A percentile compares a stretch with the other conserved stretches of the same genome.
These are phyloP conservation scores for Larimichthys crocea DNA, from an alignment of 2,113 vertebrate genomes.

Conservation along the genomic window DNA sequence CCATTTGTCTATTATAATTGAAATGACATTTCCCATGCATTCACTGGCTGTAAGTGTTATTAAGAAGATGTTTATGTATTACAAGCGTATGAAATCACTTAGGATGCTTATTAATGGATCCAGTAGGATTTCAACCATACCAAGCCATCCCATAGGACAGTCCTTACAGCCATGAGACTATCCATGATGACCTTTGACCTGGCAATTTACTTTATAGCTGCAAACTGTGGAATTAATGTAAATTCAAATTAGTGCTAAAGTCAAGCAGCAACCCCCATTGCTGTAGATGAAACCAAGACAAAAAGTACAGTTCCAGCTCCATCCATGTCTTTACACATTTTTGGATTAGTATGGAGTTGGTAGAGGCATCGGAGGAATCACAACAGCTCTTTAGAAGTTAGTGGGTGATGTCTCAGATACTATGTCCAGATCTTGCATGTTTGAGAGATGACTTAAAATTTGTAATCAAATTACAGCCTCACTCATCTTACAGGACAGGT, in stretches of 20 bases:
- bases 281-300: too few species aligned
- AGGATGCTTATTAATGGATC: background rate
- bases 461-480: slow-evolving; percentile 3
- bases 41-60: slow-evolving; percentile 13
- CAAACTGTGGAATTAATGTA: background rate
- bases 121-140: background rate
- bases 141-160: background rate
- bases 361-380: too few species aligned
- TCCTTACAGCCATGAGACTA: background rate
- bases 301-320: too few species aligned
- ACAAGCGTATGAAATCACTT: slow-evolving; percentile 4
- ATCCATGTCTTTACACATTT: too few species aligned
- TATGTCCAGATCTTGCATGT: background rate
- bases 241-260: too few species aligned
- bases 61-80: slow-evolving; percentile 39
- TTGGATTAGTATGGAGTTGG: too few species aligned
- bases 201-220: background rate
- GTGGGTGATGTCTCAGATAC: too few species aligned
- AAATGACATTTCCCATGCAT: slow-evolving; percentile 23
- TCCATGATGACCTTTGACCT: background rate
- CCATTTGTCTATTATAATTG: slow-evolving; percentile 36
- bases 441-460: background rate
- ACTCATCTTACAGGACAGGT: slow-evolving; percentile 1
- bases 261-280: too few species aligned
- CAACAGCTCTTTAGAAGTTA: too few species aligned